A percentile compares a stretch with the other conserved stretches of the same genome.
Evolutionary conservation across 2,113 vertebrate species (phyloP).

Genomic region (Scolopax mira): DNA sequence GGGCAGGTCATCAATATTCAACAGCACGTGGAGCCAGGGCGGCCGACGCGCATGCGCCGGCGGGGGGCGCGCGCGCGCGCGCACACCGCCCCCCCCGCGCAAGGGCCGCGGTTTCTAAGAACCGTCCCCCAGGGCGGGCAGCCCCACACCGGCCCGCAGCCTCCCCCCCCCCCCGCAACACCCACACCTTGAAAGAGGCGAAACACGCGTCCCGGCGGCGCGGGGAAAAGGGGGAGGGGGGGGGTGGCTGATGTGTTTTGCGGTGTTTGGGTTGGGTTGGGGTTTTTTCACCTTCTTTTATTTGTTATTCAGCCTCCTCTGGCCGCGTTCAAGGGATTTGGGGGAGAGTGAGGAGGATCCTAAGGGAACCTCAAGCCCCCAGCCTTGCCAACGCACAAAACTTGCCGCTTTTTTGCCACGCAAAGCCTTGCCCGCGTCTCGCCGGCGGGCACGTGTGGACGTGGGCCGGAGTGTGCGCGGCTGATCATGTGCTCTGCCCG

Average conservation of each 20-base stretch:
- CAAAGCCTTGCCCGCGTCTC: background rate
- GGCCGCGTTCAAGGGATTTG: background rate
- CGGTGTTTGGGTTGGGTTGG: background rate
- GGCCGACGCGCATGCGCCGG: constrained; percentile 46
- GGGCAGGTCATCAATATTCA: constrained; percentile 83
- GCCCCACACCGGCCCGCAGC: background rate
- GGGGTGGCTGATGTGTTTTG: background rate
- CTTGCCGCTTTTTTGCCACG: background rate
- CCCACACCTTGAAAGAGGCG: background rate
- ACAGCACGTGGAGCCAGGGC: constrained; percentile 68
- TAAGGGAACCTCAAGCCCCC: background rate
- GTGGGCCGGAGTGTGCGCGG: background rate
- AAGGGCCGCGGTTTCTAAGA: background rate
- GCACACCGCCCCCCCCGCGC: background rate
- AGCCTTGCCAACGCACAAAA: background rate
- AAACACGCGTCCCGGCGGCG: background rate
- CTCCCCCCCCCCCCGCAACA: background rate
- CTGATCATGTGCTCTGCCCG: background rate
- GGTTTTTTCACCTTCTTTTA: background rate
- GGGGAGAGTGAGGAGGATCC: background rate
- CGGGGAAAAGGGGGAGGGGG: too few relatives aligned
- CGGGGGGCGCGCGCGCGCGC: background rate
- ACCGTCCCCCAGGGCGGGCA: background rate
- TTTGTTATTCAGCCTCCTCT: background rate
- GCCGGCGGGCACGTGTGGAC: background rate